Conservation (phyloP, 2,888 invertebrate genomes). For the Chymomyza caudatula region DNA sequence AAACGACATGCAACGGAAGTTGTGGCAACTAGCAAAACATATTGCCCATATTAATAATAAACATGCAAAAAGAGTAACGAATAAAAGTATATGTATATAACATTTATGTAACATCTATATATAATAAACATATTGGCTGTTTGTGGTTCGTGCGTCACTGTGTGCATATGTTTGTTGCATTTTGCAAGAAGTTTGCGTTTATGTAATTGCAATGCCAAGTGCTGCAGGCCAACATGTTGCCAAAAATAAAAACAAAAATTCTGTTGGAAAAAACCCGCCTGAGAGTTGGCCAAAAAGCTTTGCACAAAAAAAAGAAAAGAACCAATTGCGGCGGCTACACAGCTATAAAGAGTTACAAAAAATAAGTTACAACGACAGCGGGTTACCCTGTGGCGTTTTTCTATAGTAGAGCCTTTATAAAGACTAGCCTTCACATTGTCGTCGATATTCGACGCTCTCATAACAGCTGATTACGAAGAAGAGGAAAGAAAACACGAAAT, state of each 20-base stretch:
- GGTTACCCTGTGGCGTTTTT: background rate
- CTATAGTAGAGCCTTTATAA: no score
- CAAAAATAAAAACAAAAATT: constrained; percentile 23
- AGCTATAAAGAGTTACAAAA: background rate
- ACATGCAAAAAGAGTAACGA: background rate
- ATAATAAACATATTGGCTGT: background rate
- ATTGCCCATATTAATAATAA: constrained; percentile 1
- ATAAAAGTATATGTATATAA: background rate
- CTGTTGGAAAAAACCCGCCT: background rate
- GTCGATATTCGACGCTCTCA: no score
- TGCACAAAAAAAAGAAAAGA: background rate
- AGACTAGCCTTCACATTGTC: no score
- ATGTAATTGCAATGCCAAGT: constrained; percentile 46
- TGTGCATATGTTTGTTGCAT: background rate
- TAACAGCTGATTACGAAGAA: no score
- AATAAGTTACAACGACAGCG: background rate
- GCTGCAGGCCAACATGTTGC: constrained; percentile 47
- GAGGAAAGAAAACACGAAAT: no score
- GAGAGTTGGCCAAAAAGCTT: background rate
- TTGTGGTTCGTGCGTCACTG: no score
- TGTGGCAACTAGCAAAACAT: constrained; percentile 8
- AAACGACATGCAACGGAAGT: constrained; percentile 22
- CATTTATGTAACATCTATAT: background rate
- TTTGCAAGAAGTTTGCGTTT: constrained; percentile 26
- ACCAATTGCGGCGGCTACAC: background rate